A percentile compares a stretch with the other conserved stretches of the same genome.
phyloP scores from a whole-genome alignment of 2,888 invertebrate species.

The Micoletzkya japonica region DNA sequence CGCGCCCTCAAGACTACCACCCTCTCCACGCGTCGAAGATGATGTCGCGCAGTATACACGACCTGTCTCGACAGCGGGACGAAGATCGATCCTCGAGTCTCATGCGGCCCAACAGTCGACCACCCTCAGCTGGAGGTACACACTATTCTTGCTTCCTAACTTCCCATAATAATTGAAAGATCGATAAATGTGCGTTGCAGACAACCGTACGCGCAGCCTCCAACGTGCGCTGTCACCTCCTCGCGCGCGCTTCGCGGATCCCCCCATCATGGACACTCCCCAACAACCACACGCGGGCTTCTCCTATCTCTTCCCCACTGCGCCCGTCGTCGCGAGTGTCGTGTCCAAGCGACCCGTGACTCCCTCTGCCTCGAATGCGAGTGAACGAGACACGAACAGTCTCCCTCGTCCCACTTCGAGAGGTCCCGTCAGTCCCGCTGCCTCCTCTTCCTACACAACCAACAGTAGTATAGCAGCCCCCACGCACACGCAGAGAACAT shows the following conservation, averaged over 20 bases:
- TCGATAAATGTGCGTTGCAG: not conserved
- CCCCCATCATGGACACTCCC: slow-evolving; percentile 39
- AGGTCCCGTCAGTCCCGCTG: slow-evolving; percentile 12
- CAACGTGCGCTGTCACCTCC: slow-evolving; percentile 33
- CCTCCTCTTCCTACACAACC: not conserved
- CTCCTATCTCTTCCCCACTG: slow-evolving; percentile 54
- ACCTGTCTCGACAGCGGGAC: slow-evolving; percentile 3
- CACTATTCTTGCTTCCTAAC: too few species aligned
- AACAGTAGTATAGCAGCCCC: slow-evolving; percentile 8
- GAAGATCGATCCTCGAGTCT: slow-evolving; percentile 22
- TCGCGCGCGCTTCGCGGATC: slow-evolving; percentile 49
- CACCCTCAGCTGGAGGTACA: slow-evolving; percentile 18
- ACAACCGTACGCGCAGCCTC: slow-evolving; percentile 18
- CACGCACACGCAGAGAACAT: not conserved
- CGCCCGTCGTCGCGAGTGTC: slow-evolving; percentile 48
- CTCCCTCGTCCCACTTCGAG: not conserved
- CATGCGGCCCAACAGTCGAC: slow-evolving; percentile 15
- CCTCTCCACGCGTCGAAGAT: slow-evolving; percentile 26
- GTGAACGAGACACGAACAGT: not conserved
- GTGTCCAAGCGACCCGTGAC: slow-evolving; percentile 41
- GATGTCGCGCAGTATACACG: slow-evolving; percentile 22
- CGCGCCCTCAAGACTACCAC: slow-evolving; percentile 22
- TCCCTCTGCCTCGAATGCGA: slow-evolving; percentile 33
- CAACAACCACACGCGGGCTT: slow-evolving; percentile 54
- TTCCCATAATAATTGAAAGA: not conserved